Evolutionary conservation across 2,797 vertebrate genomes (phyloP).

Genomic region (Micrastur ruficollis): DNA sequence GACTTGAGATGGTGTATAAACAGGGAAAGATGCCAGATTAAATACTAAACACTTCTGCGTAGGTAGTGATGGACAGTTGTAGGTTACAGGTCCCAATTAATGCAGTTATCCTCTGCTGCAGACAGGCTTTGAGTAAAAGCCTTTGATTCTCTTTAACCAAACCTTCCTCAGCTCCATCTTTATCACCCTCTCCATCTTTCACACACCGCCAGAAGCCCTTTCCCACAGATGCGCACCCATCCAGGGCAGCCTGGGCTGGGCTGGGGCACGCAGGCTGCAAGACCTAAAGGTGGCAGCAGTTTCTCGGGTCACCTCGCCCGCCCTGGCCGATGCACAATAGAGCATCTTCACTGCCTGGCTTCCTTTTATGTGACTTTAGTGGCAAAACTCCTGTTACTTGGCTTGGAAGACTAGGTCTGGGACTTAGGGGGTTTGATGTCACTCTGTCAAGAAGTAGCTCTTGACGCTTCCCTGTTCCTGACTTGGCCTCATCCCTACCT

Average conservation of each 20-base stretch:
- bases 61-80: slow-evolving; percentile 49
- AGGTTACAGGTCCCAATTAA: slow-evolving; percentile 32
- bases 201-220: background rate
- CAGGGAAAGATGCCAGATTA: slow-evolving; percentile 51
- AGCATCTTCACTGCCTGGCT: background rate
- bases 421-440: background rate
- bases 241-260: background rate
- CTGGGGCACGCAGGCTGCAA: background rate
- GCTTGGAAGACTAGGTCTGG: background rate
- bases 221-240: accelerated
- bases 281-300: background rate
- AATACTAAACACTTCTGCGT: slow-evolving; percentile 34
- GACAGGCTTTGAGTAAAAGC: slow-evolving; percentile 1
- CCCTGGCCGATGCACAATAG: background rate
- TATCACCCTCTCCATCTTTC: background rate
- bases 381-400: background rate
- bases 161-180: background rate
- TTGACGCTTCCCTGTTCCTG: background rate
- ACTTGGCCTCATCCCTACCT: background rate
- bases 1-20: slow-evolving; percentile 24
- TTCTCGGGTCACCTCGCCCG: background rate
- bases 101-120: slow-evolving; percentile 31
- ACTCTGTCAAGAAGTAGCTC: background rate
- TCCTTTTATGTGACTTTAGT: accelerated
- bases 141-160: background rate